Base-by-base conservation (phyloP, 2,797 vertebrate species). In the Anas acuta region DNA sequence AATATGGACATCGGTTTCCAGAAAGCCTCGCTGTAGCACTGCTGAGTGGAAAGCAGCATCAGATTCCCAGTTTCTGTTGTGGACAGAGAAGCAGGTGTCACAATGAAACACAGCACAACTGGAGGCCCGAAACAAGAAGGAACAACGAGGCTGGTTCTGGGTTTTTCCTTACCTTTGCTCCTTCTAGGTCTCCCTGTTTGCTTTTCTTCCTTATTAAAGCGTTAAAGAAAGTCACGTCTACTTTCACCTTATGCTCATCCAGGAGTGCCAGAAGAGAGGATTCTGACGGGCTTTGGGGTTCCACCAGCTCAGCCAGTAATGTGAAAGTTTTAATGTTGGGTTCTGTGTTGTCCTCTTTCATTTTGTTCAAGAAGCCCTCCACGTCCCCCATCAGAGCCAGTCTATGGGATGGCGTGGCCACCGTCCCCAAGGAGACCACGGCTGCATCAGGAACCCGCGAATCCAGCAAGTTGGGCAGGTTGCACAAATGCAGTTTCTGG, bases 211-310 rank as follows among this genome's bases (percentile, higher is more conserved):
- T 98, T 81, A 99, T 98, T 95, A 98, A 97, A 1, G 98, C 98
- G 88, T 99, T 99, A 87, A 99, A 99, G 95, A 99, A 99, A 0
- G 97, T 97, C 7, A 98, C 84, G 7, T 99, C 99, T 0, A 98
- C 98, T 95, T 98, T 98, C 71, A 99, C 92, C 8, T 93, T 88
- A 80, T 98, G 90, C 22, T 95, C 71, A 39, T 98, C 98, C 77
- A 99, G 96, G 4, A 97, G 58, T 5, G 90, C 89, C 85, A 99
- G 92, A 88, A 99, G 92, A 17, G 96, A 96, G 69, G 98, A 96
- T 73, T 99, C 98, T 0, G 98, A 97, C 3, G 96, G 74, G 51
- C 94, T 94, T 10, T 98, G 96, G 1, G 98, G 97, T 86, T 98
- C 97, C 89, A 98, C 97, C 13, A 98, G 96, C 91, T 99, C 98